A percentile compares a stretch with the other conserved stretches of the same genome.
These are phyloP conservation scores for Metopia argyrocephala DNA, from an alignment of 2,888 invertebrate species.

Conservation along the genomic window DNA sequence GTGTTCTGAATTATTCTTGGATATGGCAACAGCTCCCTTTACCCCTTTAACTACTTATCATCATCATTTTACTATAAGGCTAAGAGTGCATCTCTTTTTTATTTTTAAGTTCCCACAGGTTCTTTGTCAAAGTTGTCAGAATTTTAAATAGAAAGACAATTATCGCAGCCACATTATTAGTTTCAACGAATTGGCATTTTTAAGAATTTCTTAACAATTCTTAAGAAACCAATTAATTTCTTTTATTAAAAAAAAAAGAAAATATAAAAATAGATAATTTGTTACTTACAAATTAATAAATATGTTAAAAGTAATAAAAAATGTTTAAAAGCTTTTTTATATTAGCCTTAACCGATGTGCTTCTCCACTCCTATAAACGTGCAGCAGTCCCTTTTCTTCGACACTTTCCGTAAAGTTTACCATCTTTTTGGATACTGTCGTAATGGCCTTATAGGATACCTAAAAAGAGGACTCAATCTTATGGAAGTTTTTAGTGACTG, in stretches of 20 bases:
- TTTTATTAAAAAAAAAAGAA: background rate
- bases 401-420: too few relatives aligned
- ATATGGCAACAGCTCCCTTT: background rate
- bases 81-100: background rate
- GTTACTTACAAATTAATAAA: too few relatives aligned
- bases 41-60: conserved; percentile 12
- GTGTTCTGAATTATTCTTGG: conserved; percentile 47
- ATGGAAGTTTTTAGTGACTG: too few relatives aligned
- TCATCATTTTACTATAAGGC: background rate
- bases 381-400: too few relatives aligned
- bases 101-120: conserved; percentile 60
- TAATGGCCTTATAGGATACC: too few relatives aligned
- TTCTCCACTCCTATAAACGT: too few relatives aligned
- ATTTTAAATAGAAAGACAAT: conserved; percentile 48
- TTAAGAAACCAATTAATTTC: conserved; percentile 54
- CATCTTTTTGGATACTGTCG: too few relatives aligned
- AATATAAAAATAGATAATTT: too few relatives aligned
- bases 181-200: conserved; percentile 66
- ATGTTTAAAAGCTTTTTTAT: too few relatives aligned
- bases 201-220: conserved; percentile 59
- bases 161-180: conserved; percentile 62
- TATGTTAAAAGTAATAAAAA: too few relatives aligned
- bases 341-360: too few relatives aligned
- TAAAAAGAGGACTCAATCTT: too few relatives aligned
- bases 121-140: conserved; percentile 45